phyloP scores from a whole-genome alignment of 2,113 vertebrate species.

The Himantopus leucocephalus region DNA sequence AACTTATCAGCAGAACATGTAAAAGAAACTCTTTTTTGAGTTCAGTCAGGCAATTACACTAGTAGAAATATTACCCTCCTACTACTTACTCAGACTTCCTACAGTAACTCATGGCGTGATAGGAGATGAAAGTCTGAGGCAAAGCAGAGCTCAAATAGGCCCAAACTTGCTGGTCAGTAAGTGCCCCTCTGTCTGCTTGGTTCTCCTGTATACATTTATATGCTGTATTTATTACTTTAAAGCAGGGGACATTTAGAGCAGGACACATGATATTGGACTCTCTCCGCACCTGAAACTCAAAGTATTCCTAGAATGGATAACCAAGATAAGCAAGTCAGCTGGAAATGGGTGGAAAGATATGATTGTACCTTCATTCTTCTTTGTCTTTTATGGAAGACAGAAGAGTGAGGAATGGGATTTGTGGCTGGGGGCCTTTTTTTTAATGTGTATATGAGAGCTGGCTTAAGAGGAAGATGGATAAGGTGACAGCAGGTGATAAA shows the following conservation, averaged over 20 bases:
- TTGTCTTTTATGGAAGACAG: neutral
- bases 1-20: neutral
- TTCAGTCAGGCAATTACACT: neutral
- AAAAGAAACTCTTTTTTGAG: neutral
- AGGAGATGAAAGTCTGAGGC: neutral
- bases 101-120: neutral
- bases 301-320: neutral
- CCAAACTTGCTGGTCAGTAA: neutral
- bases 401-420: neutral
- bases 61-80: neutral
- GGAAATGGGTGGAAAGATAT: neutral
- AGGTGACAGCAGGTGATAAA: neutral
- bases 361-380: neutral
- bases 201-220: neutral
- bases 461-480: neutral
- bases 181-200: neutral
- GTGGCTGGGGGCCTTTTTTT: neutral
- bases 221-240: neutral
- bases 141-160: neutral
- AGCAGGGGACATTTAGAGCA: neutral
- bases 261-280: neutral
- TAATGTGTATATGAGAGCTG: neutral
- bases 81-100: neutral
- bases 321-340: neutral
- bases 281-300: neutral